phyloP scores from a whole-genome alignment of 2,113 vertebrate species.

The Eretmochelys imbricata region DNA sequence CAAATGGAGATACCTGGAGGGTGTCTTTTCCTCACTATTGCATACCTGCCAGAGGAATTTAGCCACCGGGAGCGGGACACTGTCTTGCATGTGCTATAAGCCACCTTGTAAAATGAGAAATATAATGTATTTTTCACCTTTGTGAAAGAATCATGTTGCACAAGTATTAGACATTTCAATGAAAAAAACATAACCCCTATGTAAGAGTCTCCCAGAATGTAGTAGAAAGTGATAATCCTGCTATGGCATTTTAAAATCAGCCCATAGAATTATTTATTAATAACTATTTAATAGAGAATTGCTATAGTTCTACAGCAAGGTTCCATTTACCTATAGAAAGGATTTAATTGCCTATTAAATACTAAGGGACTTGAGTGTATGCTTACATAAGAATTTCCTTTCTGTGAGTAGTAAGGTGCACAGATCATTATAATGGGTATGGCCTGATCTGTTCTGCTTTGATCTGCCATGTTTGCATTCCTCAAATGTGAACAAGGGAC shows the following conservation, averaged over 20 bases:
- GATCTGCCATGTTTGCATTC: too few species aligned
- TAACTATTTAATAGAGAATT: not conserved
- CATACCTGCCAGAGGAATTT: not conserved
- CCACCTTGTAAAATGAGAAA: not conserved
- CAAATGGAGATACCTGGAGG: not conserved
- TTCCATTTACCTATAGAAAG: not conserved
- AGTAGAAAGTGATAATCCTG: not conserved
- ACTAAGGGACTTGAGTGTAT: too few species aligned
- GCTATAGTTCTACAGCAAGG: not conserved
- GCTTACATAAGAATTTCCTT: too few species aligned
- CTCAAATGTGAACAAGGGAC: too few species aligned
- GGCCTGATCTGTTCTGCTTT: too few species aligned
- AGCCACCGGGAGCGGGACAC: not conserved
- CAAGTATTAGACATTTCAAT: not conserved
- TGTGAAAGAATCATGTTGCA: not conserved
- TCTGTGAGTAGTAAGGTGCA: too few species aligned
- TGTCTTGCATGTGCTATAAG: not conserved
- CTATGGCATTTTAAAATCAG: slow-evolving; percentile 3
- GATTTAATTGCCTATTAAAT: not conserved
- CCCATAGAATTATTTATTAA: not conserved
- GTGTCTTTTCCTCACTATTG: not conserved
- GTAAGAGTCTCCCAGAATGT: not conserved
- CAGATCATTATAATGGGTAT: too few species aligned
- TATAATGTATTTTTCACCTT: not conserved
- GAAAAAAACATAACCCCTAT: not conserved